These are phyloP conservation scores for Alfaro cultratus DNA, from an alignment of 2,797 vertebrate species.

Conservation along the genomic window DNA sequence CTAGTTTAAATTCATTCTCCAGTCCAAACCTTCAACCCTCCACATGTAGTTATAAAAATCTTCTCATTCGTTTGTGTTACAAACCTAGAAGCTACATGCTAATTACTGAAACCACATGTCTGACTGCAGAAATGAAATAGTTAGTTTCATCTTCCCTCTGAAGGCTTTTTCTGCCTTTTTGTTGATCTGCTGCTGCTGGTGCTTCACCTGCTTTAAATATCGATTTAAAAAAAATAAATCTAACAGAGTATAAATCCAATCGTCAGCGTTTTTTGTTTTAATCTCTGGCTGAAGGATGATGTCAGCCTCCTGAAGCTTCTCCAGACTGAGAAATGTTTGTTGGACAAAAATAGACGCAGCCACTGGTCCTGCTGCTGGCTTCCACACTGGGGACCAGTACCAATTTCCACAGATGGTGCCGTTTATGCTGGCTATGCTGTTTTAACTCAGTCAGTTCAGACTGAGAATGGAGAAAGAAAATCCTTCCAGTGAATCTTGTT, in stretches of 20 bases:
- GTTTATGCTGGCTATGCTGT: conserved; percentile 10
- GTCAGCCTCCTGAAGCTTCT: not conserved
- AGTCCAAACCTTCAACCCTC: too few species aligned
- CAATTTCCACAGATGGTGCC: conserved; percentile 3
- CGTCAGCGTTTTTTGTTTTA: not conserved
- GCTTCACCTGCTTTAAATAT: not conserved
- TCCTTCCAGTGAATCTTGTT: not conserved
- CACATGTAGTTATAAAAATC: too few species aligned
- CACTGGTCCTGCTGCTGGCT: conserved; percentile 33
- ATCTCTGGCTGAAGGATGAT: not conserved
- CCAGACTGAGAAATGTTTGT: conserved; percentile 26
- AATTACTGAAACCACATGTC: too few species aligned
- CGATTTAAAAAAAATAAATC: not conserved
- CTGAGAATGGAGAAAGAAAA: not conserved
- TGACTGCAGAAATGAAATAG: not conserved
- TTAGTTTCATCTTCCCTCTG: not conserved
- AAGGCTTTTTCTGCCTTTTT: too few species aligned
- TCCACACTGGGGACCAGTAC: conserved; percentile 26
- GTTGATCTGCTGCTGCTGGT: not conserved
- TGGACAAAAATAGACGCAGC: conserved; percentile 38
- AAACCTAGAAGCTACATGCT: too few species aligned
- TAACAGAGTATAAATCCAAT: not conserved
- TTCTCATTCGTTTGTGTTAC: too few species aligned
- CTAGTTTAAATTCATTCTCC: too few species aligned
- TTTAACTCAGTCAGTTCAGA: not conserved